Base-by-base conservation (phyloP, 2,113 vertebrate genomes). In the Tyto alba region DNA sequence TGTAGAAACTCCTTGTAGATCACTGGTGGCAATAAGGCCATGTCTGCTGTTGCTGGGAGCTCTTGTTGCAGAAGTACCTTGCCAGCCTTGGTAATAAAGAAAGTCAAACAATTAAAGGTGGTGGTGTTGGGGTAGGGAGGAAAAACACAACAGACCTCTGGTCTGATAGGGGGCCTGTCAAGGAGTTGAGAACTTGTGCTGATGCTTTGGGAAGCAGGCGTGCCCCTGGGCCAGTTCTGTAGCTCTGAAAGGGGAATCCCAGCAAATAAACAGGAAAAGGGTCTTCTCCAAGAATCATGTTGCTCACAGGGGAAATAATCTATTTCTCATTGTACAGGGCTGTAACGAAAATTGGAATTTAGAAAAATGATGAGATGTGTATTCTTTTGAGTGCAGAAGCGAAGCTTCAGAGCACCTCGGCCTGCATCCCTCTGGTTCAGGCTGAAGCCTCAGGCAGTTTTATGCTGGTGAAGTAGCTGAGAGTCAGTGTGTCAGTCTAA, bases 361-460 rank as follows among this genome's bases (percentile, higher is more conserved):
- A 23, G 29, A 36, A 21, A n/a, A 82, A 56, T 48, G 55, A 47
- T 52, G 56, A 86, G 34, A 34, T 25, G 18, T 0, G 0, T 68
- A 0, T 62, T 38, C 41, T 59, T 93, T 55, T 55, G 62, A 38
- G 11, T 1, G 8, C 19, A 23, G 57, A 92, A 36, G 45, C 6
- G 14, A 50, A 43, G 22, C 20, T 63, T 88, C 55, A 40, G 73
- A 77, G 63, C 59, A 32, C 22, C 52, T 74, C 36, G 53, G 20
- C 47, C 55, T 29, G 32, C 43, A 6, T 71, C 27, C 41, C 36
- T 34, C 15, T 50, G 34, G 50, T 53, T 72, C 32, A 25, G 21
- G 41, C 62, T 81, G 71, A 74, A 77, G 62, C 74, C 55, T 47
- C 6, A 0, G 76, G 75, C 45, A 25, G 20, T 59, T 85, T 50